A percentile compares a stretch with the other conserved stretches of the same genome.
Conservation (phyloP, 2,113 vertebrate species). For the Ammodytes dubius region DNA sequence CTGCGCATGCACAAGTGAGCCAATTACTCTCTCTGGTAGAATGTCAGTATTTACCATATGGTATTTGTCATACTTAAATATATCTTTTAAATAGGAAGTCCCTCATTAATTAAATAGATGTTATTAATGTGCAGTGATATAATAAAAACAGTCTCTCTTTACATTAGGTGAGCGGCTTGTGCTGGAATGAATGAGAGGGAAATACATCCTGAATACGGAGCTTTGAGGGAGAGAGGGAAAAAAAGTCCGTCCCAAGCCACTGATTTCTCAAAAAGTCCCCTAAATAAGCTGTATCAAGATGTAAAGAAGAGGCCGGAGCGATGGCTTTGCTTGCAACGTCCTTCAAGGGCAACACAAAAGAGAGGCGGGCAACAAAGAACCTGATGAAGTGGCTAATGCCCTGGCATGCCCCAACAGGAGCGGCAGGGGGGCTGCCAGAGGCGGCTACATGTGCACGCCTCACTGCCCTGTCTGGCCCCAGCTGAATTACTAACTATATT, state of each 20-base stretch:
- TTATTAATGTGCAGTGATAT: slow-evolving; percentile 26
- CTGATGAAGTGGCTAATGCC: slow-evolving; percentile 86
- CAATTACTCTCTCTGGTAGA: slow-evolving; percentile 9
- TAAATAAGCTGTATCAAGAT: slow-evolving; percentile 76
- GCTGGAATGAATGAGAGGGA: slow-evolving; percentile 45
- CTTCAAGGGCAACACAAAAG: slow-evolving; percentile 83
- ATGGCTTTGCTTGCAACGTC: slow-evolving; percentile 69
- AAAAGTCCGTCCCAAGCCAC: slow-evolving; percentile 30
- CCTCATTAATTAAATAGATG: slow-evolving; percentile 16
- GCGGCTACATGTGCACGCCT: slow-evolving; percentile 74
- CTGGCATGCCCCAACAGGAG: slow-evolving; percentile 82
- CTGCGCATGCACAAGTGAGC: slow-evolving; percentile 10
- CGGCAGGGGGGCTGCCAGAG: slow-evolving; percentile 71
- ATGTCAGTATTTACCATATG: slow-evolving; percentile 5
- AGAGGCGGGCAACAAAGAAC: slow-evolving; percentile 80
- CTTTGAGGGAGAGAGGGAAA: background rate
- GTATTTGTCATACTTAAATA: slow-evolving; percentile 2
- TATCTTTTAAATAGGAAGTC: background rate
- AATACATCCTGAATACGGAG: slow-evolving; percentile 41
- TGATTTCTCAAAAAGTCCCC: slow-evolving; percentile 59
- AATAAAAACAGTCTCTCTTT: slow-evolving; percentile 12
- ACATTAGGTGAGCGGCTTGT: slow-evolving; percentile 29
- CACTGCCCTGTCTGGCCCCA: slow-evolving; percentile 65
- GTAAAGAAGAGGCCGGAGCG: slow-evolving; percentile 58
- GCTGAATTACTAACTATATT: slow-evolving; percentile 59